phyloP scores from a whole-genome alignment of 2,113 vertebrate species.

The Cranoglanis bouderius region DNA sequence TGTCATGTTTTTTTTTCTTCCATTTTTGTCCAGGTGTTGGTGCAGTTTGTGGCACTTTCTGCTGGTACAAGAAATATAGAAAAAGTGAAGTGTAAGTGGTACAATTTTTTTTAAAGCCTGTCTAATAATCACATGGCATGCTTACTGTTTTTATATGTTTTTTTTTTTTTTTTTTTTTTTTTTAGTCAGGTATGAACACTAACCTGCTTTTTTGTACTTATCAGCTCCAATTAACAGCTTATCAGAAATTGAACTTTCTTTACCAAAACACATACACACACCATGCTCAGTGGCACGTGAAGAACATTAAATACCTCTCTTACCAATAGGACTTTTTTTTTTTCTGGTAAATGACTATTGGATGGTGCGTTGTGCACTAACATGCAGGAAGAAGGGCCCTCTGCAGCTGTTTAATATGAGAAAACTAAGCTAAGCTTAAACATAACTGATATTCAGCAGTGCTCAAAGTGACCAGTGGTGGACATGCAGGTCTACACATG shows the following conservation, averaged over 20 bases:
- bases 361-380: neutral
- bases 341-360: neutral
- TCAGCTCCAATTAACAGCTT: no score
- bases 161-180: neutral
- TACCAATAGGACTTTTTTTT: neutral
- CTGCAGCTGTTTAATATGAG: neutral
- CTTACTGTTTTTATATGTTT: neutral
- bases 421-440: neutral
- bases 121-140: neutral
- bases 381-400: neutral
- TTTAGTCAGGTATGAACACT: neutral
- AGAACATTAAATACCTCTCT: neutral
- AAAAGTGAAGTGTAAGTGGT: neutral
- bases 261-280: neutral
- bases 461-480: neutral
- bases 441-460: neutral
- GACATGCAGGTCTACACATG: no score
- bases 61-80: neutral
- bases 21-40: neutral
- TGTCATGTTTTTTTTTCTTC: neutral
- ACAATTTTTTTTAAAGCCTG: neutral
- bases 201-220: neutral
- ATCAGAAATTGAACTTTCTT: neutral
- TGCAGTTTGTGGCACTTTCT: neutral
- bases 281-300: neutral